Evolutionary conservation across 2,888 invertebrate genomes (phyloP), one percentile per base, ranked within the genome.

Genomic region (Cataglyphis altisquamis): DNA sequence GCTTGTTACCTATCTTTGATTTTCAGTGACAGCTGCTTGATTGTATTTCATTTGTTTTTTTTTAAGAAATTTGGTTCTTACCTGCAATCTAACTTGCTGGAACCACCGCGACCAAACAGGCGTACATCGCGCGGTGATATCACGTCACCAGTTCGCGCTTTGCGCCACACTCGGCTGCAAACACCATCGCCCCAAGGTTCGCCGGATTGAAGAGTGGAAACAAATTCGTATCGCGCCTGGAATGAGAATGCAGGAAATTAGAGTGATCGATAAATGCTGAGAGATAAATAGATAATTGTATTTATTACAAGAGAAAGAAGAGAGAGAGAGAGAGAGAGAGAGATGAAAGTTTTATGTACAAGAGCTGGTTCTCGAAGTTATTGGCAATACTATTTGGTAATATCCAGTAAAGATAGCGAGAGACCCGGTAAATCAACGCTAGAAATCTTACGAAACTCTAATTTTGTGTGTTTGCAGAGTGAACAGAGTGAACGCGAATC

Each of bases 41-140:
- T 52, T 15, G 45, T 64, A 4, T n/a, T 64, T n/a, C 29, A 39
- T 4, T 62, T 21, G 2, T 45, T n/a, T n/a, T n/a, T n/a, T n/a
- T n/a, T n/a, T n/a, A 15, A n/a, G 15, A 63, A 72, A 57, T 25
- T 73, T 2, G 5, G 29, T 66, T 2, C 32, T 32, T 60, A 70
- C 74, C 60, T 96, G 94, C 98, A 98, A 84, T 97, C 97, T 82
- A 98, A 94, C 87, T 97, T 97, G 86, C 96, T 96, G 48, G 97
- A 97, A 6, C 98, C 98, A 0, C 98, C 98, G 63, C 98, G 96
- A 0, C 98, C 98, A 93, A 97, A 98, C 91, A 98, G 96, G 93
- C 98, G 97, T 3, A 98, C 97, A 94, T 98, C 98, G 21, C 96
- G 94, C 0, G 97, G 97, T 1, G 97, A 96, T 75, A 95, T 96